A percentile compares a stretch with the other conserved stretches of the same genome.
phyloP scores from a whole-genome alignment of 2,113 vertebrate genomes.

The Lonchura striata region DNA sequence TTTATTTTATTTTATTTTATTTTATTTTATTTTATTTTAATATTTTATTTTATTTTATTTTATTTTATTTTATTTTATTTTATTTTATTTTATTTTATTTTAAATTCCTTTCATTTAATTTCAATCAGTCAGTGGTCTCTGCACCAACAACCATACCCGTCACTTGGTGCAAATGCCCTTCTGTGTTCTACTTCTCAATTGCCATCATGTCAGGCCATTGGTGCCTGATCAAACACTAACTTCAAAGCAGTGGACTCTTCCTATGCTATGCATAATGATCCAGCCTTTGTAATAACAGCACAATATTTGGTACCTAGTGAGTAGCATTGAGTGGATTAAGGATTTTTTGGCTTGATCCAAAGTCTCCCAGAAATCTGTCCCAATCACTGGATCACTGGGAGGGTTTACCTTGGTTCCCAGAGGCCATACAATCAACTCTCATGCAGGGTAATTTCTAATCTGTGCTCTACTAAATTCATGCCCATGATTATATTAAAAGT shows the following conservation, averaged over 20 bases:
- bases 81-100: not conserved
- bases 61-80: not conserved
- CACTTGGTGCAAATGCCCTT: not conserved
- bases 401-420: not conserved
- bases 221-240: not conserved
- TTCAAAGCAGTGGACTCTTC: not conserved
- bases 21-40: not conserved
- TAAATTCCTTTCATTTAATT: not conserved
- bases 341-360: not conserved
- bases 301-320: not conserved
- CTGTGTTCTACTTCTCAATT: accelerated
- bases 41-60: too few species aligned
- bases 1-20: not conserved
- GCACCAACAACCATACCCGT: not conserved
- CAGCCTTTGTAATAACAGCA: accelerated
- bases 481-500: not conserved
- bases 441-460: not conserved
- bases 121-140: not conserved
- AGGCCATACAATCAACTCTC: not conserved
- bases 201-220: accelerated
- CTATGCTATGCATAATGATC: accelerated
- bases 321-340: not conserved
- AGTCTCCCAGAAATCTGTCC: not conserved
- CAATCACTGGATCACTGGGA: accelerated
- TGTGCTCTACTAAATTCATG: not conserved